Evolutionary conservation across 2,797 vertebrate species (phyloP).

Genomic region (Alcedo atthis): DNA sequence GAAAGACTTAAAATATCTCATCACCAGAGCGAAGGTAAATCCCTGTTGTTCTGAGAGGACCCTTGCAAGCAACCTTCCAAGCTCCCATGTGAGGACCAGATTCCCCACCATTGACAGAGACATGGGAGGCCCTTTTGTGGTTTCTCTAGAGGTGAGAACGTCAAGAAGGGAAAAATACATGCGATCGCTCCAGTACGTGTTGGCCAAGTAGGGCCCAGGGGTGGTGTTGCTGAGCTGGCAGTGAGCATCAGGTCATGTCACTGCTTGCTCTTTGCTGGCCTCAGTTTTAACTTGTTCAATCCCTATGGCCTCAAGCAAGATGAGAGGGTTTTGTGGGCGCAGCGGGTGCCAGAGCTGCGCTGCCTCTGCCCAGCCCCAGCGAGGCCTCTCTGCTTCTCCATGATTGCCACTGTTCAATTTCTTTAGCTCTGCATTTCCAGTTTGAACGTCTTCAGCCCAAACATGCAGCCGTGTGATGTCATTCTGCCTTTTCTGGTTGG

Average conservation of each 20-base stretch:
- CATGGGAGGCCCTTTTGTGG: neutral
- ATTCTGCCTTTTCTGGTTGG: neutral
- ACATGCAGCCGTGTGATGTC: neutral
- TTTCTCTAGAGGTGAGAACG: neutral
- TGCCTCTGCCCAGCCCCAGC: neutral
- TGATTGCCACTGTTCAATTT: neutral
- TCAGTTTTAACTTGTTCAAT: neutral
- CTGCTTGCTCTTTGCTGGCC: neutral
- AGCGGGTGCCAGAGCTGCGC: neutral
- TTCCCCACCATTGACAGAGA: neutral
- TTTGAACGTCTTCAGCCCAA: neutral
- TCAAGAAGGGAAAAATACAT: neutral
- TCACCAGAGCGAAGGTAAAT: neutral
- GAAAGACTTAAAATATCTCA: neutral
- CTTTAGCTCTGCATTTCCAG: neutral
- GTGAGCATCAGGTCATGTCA: neutral
- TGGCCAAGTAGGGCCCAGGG: neutral
- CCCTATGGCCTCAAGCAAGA: neutral
- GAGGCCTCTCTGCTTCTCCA: fast-evolving
- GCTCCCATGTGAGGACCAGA: neutral
- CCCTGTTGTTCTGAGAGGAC: neutral
- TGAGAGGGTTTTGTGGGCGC: neutral
- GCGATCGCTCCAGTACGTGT: fast-evolving
- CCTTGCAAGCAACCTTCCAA: fast-evolving
- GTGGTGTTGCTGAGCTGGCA: neutral